Conservation (phyloP, 2,797 vertebrate species). For the Aldrovandia affinis region DNA sequence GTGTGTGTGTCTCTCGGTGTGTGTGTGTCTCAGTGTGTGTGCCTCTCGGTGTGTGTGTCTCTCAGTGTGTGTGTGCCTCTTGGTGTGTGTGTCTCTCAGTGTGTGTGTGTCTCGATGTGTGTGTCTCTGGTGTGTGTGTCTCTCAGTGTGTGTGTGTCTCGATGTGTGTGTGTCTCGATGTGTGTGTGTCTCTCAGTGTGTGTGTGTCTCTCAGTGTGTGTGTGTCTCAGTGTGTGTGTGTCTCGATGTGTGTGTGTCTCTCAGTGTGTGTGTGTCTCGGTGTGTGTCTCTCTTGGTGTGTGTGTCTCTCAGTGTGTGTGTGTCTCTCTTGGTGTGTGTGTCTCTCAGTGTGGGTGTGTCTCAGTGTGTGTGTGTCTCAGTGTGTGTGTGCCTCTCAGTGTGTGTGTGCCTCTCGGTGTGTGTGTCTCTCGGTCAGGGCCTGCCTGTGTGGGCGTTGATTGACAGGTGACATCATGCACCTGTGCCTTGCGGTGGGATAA, state of each 20-base stretch:
- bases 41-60: not conserved
- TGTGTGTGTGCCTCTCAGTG: not conserved
- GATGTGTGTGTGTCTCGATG: no score
- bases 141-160: no score
- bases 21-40: no score
- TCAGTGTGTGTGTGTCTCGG: no score
- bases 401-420: constrained; percentile 9
- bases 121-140: no score
- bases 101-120: not conserved
- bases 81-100: not conserved
- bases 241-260: not conserved
- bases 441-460: constrained; percentile 40
- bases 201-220: no score
- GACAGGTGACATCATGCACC: constrained; percentile 61
- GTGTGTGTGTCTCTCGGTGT: constrained; percentile 8
- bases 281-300: not conserved
- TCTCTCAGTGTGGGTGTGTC: no score
- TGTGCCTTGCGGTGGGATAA: constrained; percentile 55
- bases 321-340: not conserved
- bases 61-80: not conserved
- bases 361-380: not conserved
- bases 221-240: not conserved
- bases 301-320: not conserved
- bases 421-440: not conserved
- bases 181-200: no score